phyloP scores from a whole-genome alignment of 2,113 vertebrate genomes.

The Corydoras maculifer region DNA sequence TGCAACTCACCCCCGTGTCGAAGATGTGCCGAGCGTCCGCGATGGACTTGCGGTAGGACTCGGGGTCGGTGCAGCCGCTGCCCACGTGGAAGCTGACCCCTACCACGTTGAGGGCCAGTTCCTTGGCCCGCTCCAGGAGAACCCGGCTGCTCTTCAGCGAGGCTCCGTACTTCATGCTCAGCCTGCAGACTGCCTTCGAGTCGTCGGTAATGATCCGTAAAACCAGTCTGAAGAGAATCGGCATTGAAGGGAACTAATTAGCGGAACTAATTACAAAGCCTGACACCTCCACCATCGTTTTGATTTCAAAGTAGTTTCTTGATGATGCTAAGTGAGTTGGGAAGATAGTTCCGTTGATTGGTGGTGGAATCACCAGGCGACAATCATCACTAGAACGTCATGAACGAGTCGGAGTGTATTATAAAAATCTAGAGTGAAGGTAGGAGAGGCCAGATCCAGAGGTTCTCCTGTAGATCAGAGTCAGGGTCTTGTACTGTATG shows the following conservation, averaged over 20 bases:
- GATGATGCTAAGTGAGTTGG: too few relatives aligned
- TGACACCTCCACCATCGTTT: too few relatives aligned
- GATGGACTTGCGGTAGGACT: slow-evolving; percentile 84
- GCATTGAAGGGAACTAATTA: not conserved
- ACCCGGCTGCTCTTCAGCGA: slow-evolving; percentile 81
- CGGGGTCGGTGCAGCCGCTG: slow-evolving; percentile 88
- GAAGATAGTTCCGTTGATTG: too few relatives aligned
- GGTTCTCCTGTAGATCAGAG: too few relatives aligned
- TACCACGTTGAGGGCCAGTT: slow-evolving; percentile 81
- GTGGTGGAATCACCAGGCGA: too few relatives aligned
- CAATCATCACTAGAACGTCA: too few relatives aligned
- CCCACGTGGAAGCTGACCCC: slow-evolving; percentile 98
- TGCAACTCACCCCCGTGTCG: slow-evolving; percentile 84
- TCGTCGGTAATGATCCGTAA: slow-evolving; percentile 94
- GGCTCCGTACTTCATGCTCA: slow-evolving; percentile 96
- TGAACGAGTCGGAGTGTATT: too few relatives aligned
- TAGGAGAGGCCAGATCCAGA: too few relatives aligned
- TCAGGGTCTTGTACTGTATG: too few relatives aligned
- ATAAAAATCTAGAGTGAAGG: too few relatives aligned
- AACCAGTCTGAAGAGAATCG: slow-evolving; percentile 71
- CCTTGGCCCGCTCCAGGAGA: slow-evolving; percentile 83
- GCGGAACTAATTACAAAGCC: too few relatives aligned
- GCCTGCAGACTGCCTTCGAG: slow-evolving; percentile 86
- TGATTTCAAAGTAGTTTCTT: too few relatives aligned
- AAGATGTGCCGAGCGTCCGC: slow-evolving; percentile 92